A percentile compares a stretch with the other conserved stretches of the same genome.
phyloP scores from a whole-genome alignment of 2,797 vertebrate species.

The Amblyraja radiata region DNA sequence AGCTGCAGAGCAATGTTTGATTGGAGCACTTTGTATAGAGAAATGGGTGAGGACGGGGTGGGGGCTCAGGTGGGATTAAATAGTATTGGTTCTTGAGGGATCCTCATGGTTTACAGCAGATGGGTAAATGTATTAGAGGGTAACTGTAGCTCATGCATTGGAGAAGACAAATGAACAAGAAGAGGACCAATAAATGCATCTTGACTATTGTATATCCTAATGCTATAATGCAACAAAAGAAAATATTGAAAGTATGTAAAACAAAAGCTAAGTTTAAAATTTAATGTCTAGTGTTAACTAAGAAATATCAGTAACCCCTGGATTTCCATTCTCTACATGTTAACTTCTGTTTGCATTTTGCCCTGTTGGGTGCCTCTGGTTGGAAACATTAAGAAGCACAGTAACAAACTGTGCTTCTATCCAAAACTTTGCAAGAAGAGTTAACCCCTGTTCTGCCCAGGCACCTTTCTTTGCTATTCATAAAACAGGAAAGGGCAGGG shows the following conservation, averaged over 20 bases:
- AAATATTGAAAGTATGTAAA: not conserved
- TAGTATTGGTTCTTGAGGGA: not conserved
- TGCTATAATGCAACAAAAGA: not conserved
- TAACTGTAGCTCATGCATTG: not conserved
- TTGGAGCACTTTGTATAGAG: too few relatives aligned
- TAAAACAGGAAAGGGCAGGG: not conserved
- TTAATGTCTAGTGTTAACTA: too few relatives aligned
- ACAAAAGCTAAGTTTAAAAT: too few relatives aligned
- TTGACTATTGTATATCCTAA: not conserved
- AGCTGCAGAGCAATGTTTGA: not conserved
- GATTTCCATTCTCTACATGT: too few relatives aligned
- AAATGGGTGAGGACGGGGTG: not conserved
- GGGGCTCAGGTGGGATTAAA: not conserved
- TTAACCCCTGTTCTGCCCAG: not conserved
- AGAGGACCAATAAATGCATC: not conserved
- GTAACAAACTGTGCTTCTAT: not conserved
- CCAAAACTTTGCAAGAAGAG: not conserved
- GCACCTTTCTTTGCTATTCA: not conserved
- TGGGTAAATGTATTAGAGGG: not conserved
- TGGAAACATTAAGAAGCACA: not conserved
- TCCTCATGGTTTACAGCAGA: not conserved
- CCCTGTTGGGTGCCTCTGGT: not conserved
- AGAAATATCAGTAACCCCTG: too few relatives aligned
- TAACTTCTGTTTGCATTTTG: not conserved
- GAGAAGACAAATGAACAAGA: not conserved